phyloP scores from a whole-genome alignment of 2,113 vertebrate species.

The Prinia subflava region DNA sequence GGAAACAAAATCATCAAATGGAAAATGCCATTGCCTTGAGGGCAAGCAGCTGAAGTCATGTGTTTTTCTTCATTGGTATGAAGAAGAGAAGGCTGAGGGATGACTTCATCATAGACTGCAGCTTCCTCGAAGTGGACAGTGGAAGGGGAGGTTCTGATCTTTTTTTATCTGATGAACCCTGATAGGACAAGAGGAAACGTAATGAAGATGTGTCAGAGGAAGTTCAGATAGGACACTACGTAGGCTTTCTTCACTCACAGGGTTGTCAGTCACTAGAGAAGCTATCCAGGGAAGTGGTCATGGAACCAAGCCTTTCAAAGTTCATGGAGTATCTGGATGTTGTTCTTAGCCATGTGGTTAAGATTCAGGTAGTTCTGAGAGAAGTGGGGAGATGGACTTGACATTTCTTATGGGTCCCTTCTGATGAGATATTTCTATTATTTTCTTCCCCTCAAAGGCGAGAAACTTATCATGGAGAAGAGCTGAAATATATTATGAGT shows the following conservation, averaged over 20 bases:
- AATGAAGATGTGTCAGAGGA: rapidly evolving
- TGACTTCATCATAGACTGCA: neutral
- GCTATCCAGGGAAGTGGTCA: too few relatives aligned
- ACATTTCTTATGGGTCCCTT: neutral
- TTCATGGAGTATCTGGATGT: neutral
- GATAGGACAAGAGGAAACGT: neutral
- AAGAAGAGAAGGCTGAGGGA: neutral
- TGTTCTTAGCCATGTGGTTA: neutral
- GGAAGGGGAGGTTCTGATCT: neutral
- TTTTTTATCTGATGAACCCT: neutral
- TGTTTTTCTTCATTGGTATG: neutral
- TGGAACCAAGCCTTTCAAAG: neutral
- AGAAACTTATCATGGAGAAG: neutral
- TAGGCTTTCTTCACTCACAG: neutral
- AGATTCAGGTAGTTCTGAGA: neutral
- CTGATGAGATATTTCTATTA: neutral
- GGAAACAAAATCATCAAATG: neutral
- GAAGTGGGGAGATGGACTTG: neutral
- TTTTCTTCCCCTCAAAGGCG: neutral
- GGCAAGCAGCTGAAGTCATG: neutral
- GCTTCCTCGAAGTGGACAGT: rapidly evolving
- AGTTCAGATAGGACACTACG: neutral
- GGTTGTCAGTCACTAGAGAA: neutral
- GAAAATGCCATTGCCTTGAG: neutral
- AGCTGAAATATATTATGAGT: neutral